Percentiles rank a stretch among this genome's conserved stretches.
Conservation (phyloP, 2,888 invertebrate genomes). For the Stegophylla sp. region DNA sequence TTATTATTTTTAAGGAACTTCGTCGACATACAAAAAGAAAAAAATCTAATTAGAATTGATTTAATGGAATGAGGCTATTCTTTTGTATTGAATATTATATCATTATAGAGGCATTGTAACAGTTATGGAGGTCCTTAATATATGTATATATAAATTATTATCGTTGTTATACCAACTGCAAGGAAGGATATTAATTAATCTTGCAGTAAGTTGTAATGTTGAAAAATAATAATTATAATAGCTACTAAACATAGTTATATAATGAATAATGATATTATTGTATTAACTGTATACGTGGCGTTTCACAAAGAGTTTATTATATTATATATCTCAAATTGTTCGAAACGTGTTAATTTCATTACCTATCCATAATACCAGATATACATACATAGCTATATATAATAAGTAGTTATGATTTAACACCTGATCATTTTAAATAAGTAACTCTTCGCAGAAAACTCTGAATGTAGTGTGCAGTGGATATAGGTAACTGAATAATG, state of each 20-base stretch:
- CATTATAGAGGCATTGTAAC: constrained; percentile 12
- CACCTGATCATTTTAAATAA: no score
- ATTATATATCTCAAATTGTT: no score
- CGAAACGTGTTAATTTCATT: no score
- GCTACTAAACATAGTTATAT: constrained; percentile 5
- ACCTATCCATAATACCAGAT: no score
- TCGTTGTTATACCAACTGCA: constrained; percentile 1
- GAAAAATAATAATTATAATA: constrained; percentile 1
- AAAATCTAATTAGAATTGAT: constrained; percentile 29
- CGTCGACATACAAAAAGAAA: constrained; percentile 2
- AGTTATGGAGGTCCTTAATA: constrained; percentile 10
- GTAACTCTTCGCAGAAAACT: no score
- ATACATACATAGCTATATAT: no score
- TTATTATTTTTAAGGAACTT: not conserved
- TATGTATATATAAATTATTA: not conserved
- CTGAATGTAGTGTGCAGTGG: no score
- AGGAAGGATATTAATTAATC: constrained; percentile 24
- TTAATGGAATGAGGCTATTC: constrained; percentile 13
- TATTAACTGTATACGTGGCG: no score
- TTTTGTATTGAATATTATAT: constrained; percentile 9
- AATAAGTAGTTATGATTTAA: no score
- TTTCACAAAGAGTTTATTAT: no score
- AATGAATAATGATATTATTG: not conserved
- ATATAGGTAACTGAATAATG: no score
- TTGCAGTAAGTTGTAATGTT: not conserved